Conservation (phyloP, 2,797 vertebrate species). For the Hypotaenidia philippensis region DNA sequence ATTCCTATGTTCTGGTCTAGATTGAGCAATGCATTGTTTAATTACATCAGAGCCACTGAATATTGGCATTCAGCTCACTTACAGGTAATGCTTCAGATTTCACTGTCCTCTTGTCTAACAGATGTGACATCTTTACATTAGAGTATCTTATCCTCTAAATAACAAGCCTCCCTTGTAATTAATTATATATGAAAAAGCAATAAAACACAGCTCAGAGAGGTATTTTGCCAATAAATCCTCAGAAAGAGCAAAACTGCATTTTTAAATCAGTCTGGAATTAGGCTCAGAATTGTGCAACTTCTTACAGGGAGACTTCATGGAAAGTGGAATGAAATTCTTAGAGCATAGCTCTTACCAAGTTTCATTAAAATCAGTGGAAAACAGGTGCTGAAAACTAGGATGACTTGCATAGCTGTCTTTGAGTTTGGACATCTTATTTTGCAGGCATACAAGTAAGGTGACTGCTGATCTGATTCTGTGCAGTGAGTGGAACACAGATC, state of each 20-base stretch:
- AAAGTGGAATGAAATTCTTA: not conserved
- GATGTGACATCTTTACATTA: not conserved
- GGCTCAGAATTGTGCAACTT: not conserved
- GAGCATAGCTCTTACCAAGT: not conserved
- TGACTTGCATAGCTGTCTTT: not conserved
- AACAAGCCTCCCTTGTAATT: not conserved
- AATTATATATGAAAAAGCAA: slow-evolving; percentile 14
- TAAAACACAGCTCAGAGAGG: not conserved
- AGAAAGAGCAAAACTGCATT: not conserved
- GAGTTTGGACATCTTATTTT: not conserved
- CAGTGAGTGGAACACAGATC: not conserved
- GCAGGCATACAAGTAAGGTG: not conserved
- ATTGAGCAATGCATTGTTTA: slow-evolving; percentile 12
- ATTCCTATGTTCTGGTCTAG: not conserved
- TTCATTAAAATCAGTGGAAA: not conserved
- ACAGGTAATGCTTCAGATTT: slow-evolving; percentile 3
- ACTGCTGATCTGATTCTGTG: not conserved
- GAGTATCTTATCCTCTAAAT: not conserved
- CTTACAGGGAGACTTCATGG: not conserved
- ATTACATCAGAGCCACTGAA: slow-evolving; percentile 16
- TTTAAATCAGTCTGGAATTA: not conserved
- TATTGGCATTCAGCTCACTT: slow-evolving; percentile 25
- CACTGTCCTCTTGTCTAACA: not conserved
- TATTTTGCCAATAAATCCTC: slow-evolving; percentile 19
- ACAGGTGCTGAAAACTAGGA: not conserved